Conservation (phyloP, 2,888 invertebrate species). For the Serripes groenlandicus region DNA sequence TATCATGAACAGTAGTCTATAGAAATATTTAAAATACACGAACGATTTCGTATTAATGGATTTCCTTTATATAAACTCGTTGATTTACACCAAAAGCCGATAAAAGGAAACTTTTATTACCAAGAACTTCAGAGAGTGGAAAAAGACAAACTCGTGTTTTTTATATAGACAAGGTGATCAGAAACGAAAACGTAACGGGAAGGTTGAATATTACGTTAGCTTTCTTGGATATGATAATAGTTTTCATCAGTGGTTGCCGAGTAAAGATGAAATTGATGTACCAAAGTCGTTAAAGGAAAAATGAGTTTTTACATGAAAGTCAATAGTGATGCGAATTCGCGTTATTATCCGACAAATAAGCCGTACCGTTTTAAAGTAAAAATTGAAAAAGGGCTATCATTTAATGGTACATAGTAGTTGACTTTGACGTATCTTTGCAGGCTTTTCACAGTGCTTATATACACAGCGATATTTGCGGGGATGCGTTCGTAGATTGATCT, state of each 20-base stretch:
- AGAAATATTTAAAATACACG: constrained; percentile 34
- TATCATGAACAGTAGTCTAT: constrained; percentile 43
- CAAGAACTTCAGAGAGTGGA: constrained; percentile 27
- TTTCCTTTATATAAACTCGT: constrained; percentile 30
- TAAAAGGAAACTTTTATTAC: constrained; percentile 33
- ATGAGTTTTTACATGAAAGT: constrained; percentile 34
- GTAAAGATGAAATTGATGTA: not conserved
- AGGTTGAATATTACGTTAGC: constrained; percentile 29
- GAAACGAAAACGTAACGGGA: constrained; percentile 12
- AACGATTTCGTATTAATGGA: constrained; percentile 19
- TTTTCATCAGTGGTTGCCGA: constrained; percentile 33
- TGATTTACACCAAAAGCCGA: constrained; percentile 21
- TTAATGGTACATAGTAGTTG: constrained; percentile 3
- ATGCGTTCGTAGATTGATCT: constrained; percentile 25
- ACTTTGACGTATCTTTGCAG: not conserved
- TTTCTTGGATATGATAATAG: constrained; percentile 33
- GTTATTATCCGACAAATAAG: constrained; percentile 25
- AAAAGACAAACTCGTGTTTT: constrained; percentile 21
- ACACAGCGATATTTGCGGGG: constrained; percentile 37
- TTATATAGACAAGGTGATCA: constrained; percentile 23
- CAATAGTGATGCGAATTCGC: constrained; percentile 26
- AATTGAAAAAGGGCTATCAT: constrained; percentile 7
- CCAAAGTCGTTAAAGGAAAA: not conserved
- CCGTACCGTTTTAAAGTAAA: constrained; percentile 26
- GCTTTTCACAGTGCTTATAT: constrained; percentile 15